Base-by-base conservation (phyloP, 2,113 vertebrate species). In the Manacus vitellinus region DNA sequence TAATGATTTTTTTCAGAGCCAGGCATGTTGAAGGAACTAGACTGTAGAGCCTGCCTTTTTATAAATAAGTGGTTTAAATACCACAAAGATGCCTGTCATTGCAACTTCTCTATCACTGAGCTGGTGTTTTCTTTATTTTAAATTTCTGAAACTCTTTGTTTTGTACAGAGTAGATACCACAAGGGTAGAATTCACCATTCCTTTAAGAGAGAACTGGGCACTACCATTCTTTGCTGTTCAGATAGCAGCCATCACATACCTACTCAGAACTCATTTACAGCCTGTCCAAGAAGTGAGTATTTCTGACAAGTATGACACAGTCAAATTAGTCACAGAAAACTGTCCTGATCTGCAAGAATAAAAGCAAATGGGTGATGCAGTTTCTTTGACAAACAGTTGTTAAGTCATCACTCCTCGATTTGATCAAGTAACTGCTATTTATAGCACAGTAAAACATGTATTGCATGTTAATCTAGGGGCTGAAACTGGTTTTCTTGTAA, bases 181-280 rank as follows among this genome's bases (percentile, higher is more conserved):
- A 54, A 98, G 99, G 72, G 99, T 99, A 47, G 99, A 99, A 96
- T 99, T 99, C 96, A 99, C 99, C 95, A 98, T 99, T 97, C 99
- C 99, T 19, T 98, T 99, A 77, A 98, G 99, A 96, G 99, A 99
- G 98, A 99, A 99, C 96, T 99, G 99, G 99, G 99, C 99, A 9
- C 91, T 99, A 73, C 99, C 99, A 1, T 99, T 99, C 98, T 98
- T 99, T 67, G 99, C 99, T 2, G 97, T 99, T 92, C 99, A 99
- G 95, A 98, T 99, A 83, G 97, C 99, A 35, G 98, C 99, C 13
- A 98, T 99, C 97, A 99, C 99, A 0, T 99, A 98, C 93, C 99
- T 99, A 51, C 97, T 99, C 44, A 97, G 98, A 87, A 97, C 98
- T 92, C 98, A 98, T 83, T 97, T 99, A 84, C 98, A 94, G 43